These are phyloP conservation scores for Branchipolynoe longqiensis DNA, from an alignment of 2,888 invertebrate species.

Conservation along the genomic window DNA sequence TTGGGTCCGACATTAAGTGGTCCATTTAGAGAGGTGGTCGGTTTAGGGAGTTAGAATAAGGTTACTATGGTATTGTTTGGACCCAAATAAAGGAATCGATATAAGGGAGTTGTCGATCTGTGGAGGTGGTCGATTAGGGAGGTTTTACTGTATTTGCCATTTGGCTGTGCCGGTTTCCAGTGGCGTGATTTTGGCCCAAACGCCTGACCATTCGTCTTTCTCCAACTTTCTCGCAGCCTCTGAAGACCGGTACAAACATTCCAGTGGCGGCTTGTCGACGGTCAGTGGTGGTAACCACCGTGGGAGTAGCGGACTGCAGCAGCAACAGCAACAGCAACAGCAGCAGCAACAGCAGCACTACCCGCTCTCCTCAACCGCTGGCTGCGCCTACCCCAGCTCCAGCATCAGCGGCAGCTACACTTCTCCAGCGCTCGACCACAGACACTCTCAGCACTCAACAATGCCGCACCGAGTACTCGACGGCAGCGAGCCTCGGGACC, in stretches of 20 bases:
- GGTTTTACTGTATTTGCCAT: too few species aligned
- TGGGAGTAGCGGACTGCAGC: not conserved
- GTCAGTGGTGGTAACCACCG: slow-evolving; percentile 9
- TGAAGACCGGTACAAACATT: slow-evolving; percentile 60
- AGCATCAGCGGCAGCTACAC: not conserved
- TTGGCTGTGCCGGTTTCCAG: too few species aligned
- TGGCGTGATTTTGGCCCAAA: too few species aligned
- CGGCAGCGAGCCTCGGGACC: slow-evolving; percentile 46
- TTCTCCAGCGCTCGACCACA: slow-evolving; percentile 15
- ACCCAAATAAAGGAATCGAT: too few species aligned
- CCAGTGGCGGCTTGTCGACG: slow-evolving; percentile 43
- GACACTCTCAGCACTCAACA: slow-evolving; percentile 32
- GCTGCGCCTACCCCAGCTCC: not conserved
- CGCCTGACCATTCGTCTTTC: not conserved
- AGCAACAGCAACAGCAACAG: not conserved
- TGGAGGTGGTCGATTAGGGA: too few species aligned
- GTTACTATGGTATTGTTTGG: too few species aligned
- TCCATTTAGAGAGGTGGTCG: too few species aligned
- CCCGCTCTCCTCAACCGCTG: slow-evolving; percentile 17
- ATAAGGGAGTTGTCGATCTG: too few species aligned
- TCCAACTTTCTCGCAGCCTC: slow-evolving; percentile 47
- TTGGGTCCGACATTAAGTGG: too few species aligned
- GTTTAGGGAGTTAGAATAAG: too few species aligned
- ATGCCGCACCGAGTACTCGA: slow-evolving; percentile 19
- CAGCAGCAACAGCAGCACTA: not conserved